Percentiles rank a stretch among this genome's conserved stretches.
Conservation (phyloP, 2,797 vertebrate species). For the Darevskia mixta region DNA sequence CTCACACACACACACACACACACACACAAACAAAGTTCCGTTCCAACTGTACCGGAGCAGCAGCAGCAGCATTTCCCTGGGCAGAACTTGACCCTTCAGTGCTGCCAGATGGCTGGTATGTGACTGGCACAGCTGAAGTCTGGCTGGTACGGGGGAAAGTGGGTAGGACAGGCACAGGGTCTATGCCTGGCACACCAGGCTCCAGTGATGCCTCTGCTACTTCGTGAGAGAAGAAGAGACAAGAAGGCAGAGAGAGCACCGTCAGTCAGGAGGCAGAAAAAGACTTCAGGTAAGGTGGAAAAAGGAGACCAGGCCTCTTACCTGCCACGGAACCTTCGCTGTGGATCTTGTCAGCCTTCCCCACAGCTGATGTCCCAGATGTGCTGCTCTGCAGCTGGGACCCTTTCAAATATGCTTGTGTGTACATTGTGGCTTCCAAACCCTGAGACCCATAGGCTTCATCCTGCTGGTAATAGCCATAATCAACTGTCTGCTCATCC, state of each 20-base stretch:
- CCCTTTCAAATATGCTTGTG: constrained; percentile 72
- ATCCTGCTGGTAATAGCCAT: constrained; percentile 88
- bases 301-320: neutral
- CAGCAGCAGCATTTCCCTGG: constrained; percentile 54
- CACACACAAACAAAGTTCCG: too few relatives aligned
- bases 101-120: constrained; percentile 60
- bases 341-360: constrained; percentile 66
- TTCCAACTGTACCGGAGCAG: constrained; percentile 62
- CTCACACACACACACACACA: too few relatives aligned
- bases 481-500: constrained; percentile 78
- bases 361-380: constrained; percentile 71
- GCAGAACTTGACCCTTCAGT: constrained; percentile 49
- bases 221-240: neutral
- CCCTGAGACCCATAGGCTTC: constrained; percentile 77
- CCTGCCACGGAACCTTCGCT: constrained; percentile 10
- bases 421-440: constrained; percentile 61
- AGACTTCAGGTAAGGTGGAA: neutral
- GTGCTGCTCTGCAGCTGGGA: constrained; percentile 49
- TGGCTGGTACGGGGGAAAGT: constrained; percentile 71
- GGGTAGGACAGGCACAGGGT: constrained; percentile 71
- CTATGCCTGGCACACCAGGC: constrained; percentile 71
- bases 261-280: neutral
- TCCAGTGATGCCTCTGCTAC: constrained; percentile 74
- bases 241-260: neutral
- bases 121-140: constrained; percentile 67